These are phyloP conservation scores for Hydrochoerus hydrochaeris DNA, from an alignment of 2,113 vertebrate species.

Conservation along the genomic window DNA sequence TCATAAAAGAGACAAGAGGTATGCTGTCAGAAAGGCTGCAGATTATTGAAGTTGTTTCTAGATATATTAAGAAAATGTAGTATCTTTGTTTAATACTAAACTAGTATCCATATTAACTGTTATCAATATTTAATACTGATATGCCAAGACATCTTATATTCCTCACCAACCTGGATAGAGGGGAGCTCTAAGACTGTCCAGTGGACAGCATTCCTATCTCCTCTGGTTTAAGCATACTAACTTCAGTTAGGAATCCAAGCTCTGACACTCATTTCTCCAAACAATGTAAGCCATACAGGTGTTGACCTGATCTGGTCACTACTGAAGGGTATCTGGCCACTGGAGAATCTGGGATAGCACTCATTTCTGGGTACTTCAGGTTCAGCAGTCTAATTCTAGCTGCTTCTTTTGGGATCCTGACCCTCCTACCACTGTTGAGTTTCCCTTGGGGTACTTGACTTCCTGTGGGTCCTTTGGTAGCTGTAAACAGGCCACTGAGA, in stretches of 20 bases:
- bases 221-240: neutral
- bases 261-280: neutral
- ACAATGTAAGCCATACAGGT: neutral
- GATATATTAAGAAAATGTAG: neutral
- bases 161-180: neutral
- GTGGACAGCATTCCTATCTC: neutral
- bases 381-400: neutral
- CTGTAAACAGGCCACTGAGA: neutral
- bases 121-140: neutral
- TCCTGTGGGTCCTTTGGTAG: neutral
- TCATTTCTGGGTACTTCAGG: neutral
- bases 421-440: neutral
- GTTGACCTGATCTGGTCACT: neutral
- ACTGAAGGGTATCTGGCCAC: neutral
- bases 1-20: neutral
- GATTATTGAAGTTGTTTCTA: neutral
- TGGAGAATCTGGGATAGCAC: neutral
- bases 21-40: neutral
- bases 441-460: neutral
- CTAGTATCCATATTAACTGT: neutral
- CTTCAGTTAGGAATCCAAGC: neutral
- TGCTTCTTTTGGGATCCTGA: neutral
- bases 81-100: neutral
- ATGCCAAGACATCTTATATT: neutral
- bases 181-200: neutral